Evolutionary conservation across 2,888 invertebrate species (phyloP).

Genomic region (Drosophila demipolita): DNA sequence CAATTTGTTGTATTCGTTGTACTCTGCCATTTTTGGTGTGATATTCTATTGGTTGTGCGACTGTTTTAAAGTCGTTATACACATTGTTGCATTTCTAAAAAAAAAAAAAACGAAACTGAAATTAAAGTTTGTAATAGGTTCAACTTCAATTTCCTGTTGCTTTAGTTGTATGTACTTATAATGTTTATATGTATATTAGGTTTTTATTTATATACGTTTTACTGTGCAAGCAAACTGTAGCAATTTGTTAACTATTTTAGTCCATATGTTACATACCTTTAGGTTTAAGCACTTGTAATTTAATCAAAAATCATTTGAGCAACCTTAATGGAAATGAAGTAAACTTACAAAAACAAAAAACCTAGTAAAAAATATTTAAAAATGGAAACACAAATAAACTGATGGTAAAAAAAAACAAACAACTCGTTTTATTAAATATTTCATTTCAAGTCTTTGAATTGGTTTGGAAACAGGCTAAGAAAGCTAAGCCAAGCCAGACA

Average conservation of each 20-base stretch:
- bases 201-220: constrained; percentile 56
- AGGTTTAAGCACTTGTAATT: constrained; percentile 75
- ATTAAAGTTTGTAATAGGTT: constrained; percentile 49
- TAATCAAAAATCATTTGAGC: constrained; percentile 78
- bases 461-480: constrained; percentile 6
- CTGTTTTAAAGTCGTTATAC: constrained; percentile 76
- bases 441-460: not conserved
- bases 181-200: constrained; percentile 49
- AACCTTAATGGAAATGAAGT: constrained; percentile 74
- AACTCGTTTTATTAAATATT: not conserved
- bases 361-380: constrained; percentile 51
- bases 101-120: constrained; percentile 39
- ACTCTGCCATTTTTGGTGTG: constrained; percentile 82
- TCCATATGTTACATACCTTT: constrained; percentile 78
- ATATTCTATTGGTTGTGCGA: constrained; percentile 84
- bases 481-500: constrained; percentile 40
- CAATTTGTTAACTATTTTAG: constrained; percentile 77
- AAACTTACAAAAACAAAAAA: constrained; percentile 59
- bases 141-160: constrained; percentile 72
- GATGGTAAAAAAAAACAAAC: constrained; percentile 63
- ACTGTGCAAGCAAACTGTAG: constrained; percentile 55
- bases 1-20: constrained; percentile 73
- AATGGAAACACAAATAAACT: constrained; percentile 67
- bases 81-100: constrained; percentile 77
- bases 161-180: constrained; percentile 56